A percentile compares a stretch with the other conserved stretches of the same genome.
Conservation (phyloP, 2,113 vertebrate species). For the Oreochromis spilurus region DNA sequence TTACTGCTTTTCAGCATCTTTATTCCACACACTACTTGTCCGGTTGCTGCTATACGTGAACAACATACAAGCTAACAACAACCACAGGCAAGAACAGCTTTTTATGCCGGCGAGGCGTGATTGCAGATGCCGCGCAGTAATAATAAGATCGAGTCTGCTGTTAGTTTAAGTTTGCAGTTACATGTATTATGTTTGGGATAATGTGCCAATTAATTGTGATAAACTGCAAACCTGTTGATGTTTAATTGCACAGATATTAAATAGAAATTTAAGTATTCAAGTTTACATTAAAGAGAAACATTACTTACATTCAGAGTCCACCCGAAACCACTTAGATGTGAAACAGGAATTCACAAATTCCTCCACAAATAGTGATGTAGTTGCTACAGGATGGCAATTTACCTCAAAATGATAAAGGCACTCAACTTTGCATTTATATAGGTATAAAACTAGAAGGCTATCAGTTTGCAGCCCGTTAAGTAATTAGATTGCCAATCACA, state of each 20-base stretch:
- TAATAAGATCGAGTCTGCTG: not conserved
- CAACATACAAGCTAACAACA: not conserved
- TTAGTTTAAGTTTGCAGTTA: not conserved
- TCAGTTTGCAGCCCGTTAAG: not conserved
- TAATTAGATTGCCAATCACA: not conserved
- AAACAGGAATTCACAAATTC: not conserved
- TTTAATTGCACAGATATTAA: not conserved
- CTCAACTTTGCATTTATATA: not conserved
- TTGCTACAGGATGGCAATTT: not conserved
- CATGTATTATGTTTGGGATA: not conserved
- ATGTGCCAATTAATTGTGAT: not conserved
- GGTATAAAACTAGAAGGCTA: not conserved
- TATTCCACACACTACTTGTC: not conserved
- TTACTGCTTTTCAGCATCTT: not conserved
- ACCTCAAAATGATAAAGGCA: not conserved
- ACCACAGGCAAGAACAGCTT: not conserved
- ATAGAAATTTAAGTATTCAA: not conserved
- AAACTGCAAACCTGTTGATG: not conserved
- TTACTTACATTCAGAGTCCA: not conserved
- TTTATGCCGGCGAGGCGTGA: accelerated
- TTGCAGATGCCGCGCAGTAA: not conserved
- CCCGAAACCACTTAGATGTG: accelerated
- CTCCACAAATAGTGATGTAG: not conserved
- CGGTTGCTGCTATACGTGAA: not conserved
- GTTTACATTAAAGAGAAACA: not conserved